Conservation (phyloP, 2,797 vertebrate genomes). For the Sebastes hopkinsi region DNA sequence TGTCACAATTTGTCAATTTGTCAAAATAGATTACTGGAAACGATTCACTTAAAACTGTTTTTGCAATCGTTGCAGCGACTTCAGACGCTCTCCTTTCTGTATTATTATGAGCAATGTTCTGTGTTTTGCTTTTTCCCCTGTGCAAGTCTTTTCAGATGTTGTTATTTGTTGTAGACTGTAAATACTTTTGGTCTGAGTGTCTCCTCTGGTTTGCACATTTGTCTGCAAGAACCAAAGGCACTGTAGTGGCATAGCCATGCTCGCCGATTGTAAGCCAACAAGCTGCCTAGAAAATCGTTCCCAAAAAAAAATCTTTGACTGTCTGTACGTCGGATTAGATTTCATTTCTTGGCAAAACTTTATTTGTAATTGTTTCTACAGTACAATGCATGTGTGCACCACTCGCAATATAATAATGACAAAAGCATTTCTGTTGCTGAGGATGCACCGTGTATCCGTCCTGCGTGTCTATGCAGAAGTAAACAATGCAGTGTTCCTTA, state of each 20-base stretch:
- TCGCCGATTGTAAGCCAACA: background rate
- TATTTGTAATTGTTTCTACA: background rate
- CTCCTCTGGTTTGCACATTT: conserved; percentile 7
- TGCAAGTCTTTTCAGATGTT: background rate
- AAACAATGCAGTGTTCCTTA: background rate
- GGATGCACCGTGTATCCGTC: background rate
- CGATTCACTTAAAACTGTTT: background rate
- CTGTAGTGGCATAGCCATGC: background rate
- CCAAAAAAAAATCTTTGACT: background rate
- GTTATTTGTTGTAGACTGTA: conserved; percentile 1
- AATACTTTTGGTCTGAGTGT: conserved; percentile 9
- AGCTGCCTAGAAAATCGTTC: background rate
- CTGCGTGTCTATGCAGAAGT: background rate
- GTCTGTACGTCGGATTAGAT: background rate
- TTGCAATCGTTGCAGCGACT: background rate
- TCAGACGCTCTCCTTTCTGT: background rate
- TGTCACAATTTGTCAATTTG: background rate
- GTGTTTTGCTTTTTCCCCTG: background rate
- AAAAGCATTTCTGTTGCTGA: background rate
- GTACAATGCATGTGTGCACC: background rate
- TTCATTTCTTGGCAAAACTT: background rate
- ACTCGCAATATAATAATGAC: background rate
- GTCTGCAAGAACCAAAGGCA: background rate
- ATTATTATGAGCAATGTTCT: conserved; percentile 3
- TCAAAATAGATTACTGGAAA: conserved; percentile 1